These are phyloP conservation scores for Nothura maculosa DNA, from an alignment of 2,797 vertebrate species.

Conservation along the genomic window DNA sequence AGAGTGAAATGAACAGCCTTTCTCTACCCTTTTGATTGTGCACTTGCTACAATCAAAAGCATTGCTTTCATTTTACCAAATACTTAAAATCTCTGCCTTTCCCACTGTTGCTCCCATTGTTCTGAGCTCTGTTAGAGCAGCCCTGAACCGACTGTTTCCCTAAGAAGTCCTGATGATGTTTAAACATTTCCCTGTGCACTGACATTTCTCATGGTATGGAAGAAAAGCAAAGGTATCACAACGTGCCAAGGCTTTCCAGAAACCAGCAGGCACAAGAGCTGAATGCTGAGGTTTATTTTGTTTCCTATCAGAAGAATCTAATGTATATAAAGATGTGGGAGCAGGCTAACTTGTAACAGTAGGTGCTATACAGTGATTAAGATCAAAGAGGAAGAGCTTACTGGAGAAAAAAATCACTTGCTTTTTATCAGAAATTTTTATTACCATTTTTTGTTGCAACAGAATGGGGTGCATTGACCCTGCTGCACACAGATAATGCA, in stretches of 20 bases:
- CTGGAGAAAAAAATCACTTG: neutral
- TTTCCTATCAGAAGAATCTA: neutral
- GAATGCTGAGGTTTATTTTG: neutral
- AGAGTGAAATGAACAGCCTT: neutral
- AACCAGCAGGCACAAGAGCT: neutral
- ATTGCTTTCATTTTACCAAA: neutral
- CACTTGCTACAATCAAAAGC: no score
- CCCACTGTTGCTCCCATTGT: neutral
- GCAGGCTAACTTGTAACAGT: neutral
- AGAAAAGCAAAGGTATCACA: neutral
- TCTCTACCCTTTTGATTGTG: neutral
- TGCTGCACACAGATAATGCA: neutral
- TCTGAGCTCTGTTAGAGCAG: neutral
- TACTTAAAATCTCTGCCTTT: accelerated
- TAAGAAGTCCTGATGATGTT: neutral
- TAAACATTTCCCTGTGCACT: neutral
- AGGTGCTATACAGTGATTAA: neutral
- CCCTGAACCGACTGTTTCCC: neutral
- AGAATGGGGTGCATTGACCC: neutral
- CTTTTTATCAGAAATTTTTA: neutral
- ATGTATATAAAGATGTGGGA: neutral
- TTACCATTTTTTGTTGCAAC: neutral
- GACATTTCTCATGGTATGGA: neutral
- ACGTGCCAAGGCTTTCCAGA: neutral
- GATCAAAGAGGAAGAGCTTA: neutral